Evolutionary conservation across 92 coral and sea anemone genomes (phyloP), one percentile per base, ranked within the genome.

Genomic region (Porites lobata): DNA sequence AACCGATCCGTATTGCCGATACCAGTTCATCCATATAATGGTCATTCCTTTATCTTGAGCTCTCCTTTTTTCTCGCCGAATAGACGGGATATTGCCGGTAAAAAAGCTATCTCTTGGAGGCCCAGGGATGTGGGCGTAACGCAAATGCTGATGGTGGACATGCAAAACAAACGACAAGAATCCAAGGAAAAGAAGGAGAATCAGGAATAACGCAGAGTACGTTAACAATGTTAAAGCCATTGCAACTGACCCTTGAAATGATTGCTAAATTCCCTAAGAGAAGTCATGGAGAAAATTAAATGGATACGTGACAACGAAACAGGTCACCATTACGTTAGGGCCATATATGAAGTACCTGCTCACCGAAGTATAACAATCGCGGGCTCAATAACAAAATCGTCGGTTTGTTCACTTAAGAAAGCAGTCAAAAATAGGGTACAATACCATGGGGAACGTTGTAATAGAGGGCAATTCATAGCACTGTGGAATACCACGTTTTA

Each of bases 81-180:
- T 51, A 38, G 89, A 68, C 2, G 75, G 67, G 9, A 91, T 10
- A 51, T 95, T 87, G 29, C 96, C 98, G 2, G 89, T 74, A 54
- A 91, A 77, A 68, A 91, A 95, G 86, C 88, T 81, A 62, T 92
- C 91, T 24, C 94, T 86, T 1, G 94, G 80, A 9, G 98, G 98
- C 5, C 96, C 88, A 69, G 98, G 96, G 15, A 95, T 86, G 68
- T 93, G 96, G 11, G 59, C 86, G 72, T 91, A 88, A 72, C 69
- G 78, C 79, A 24, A 83, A 17, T 83, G 87, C 63, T 57, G 78
- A 19, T 24, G 56, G 50, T 54, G 38, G 19, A 83, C 65, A 56
- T 71, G 72, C 59, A 63, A 13, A 17, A 47, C 59, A 63, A 71
- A 72, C 43, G 72, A 58, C 18, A 83, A 43, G n/a, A 72, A 83